Base-by-base conservation (phyloP, 2,888 invertebrate genomes). In the Eucera pruinosa region DNA sequence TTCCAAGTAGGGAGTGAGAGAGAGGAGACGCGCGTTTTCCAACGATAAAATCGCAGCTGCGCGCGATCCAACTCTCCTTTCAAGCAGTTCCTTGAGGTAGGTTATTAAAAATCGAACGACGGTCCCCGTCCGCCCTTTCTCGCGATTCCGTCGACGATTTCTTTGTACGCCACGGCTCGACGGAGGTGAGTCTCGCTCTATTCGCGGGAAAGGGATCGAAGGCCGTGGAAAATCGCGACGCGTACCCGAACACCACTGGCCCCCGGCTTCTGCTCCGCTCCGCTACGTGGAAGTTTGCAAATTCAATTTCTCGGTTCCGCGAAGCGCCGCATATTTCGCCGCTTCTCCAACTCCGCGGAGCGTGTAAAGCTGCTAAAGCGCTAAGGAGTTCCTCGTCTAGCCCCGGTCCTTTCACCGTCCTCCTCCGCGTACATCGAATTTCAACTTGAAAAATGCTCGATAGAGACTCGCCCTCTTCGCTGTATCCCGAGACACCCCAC, bases 271-370 rank as follows among this genome's bases (percentile, higher is more conserved):
- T 33, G 52, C 52, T 57, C 47, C 64, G 52, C 70, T 36, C 36
- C 47, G 60, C 68, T 72, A 75, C 66, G 66, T 47, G 45, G 74
- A 84, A 83, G 68, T 84, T 84, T 69, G 85, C 75, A 83, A 85
- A 84, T 84, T 84, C 85, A 84, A 84, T 84, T 84, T 84, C 83
- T 83, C 85, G 81, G 81, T 83, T 84, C 81, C 83, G 64, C 78
- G 84, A 80, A 74, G 73, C 80, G 69, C 65, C 77, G 81, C 85
- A 84, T 84, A 84, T 84, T 83, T 81, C 81, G 76, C 54, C 81
- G 81, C 77, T 67, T 54, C 71, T 64, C 68, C 60, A 67, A 78
- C 55, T 76, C 78, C 83, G 64, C 84, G 78, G 64, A 81, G 80
- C 80, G 83, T 83, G 78, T 83, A 85, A 84, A 85, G 78, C 78